phyloP scores from a whole-genome alignment of 2,797 vertebrate genomes.

The Chelon auratus region DNA sequence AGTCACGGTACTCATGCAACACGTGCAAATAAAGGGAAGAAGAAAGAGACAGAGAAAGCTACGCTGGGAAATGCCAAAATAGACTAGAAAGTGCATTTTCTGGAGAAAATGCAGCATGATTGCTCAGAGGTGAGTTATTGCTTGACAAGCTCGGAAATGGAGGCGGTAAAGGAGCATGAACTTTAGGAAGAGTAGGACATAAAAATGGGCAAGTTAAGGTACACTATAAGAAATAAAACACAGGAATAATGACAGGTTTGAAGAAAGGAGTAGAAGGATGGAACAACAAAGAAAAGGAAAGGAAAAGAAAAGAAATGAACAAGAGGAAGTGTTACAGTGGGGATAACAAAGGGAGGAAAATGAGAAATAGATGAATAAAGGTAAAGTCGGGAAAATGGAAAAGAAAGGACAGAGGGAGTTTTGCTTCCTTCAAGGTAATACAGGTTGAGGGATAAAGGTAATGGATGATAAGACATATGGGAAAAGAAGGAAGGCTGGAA shows the following conservation, averaged over 20 bases:
- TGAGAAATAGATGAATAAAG: neutral
- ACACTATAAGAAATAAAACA: neutral
- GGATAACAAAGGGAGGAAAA: neutral
- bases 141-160: neutral
- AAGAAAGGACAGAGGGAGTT: neutral
- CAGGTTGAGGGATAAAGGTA: neutral
- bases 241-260: neutral
- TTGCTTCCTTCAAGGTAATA: neutral
- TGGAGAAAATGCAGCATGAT: neutral
- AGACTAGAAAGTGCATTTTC: constrained; percentile 21
- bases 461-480: neutral
- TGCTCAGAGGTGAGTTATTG: neutral
- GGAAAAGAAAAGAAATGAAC: neutral
- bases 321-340: neutral
- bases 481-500: neutral
- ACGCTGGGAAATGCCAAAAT: neutral
- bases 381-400: neutral
- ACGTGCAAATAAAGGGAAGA: constrained; percentile 1
- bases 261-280: neutral
- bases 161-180: constrained; percentile 11
- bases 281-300: neutral
- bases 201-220: constrained; percentile 1
- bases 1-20: neutral
- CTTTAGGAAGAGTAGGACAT: constrained; percentile 1
- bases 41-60: neutral